Evolutionary conservation across 2,888 invertebrate species (phyloP).

Genomic region (Volucella inflata): DNA sequence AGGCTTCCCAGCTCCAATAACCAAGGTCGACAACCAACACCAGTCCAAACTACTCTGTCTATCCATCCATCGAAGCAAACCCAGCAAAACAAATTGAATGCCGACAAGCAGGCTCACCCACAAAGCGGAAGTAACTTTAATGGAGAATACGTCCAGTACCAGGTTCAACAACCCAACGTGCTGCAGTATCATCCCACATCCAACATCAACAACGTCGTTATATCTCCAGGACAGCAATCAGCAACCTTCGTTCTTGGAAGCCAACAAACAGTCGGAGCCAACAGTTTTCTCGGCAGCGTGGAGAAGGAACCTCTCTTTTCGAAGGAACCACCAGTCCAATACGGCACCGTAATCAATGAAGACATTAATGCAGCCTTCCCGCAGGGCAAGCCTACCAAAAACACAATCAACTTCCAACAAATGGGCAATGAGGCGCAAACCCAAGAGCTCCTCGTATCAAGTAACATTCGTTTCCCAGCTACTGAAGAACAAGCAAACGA

Average conservation of each 20-base stretch:
- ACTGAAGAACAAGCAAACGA: slow-evolving; percentile 79
- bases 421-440: slow-evolving; percentile 78
- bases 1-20: slow-evolving; percentile 44
- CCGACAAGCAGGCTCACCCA: slow-evolving; percentile 27
- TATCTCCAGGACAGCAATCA: slow-evolving; percentile 87
- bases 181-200: slow-evolving; percentile 83
- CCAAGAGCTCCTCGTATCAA: slow-evolving; percentile 81
- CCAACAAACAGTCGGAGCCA: slow-evolving; percentile 85
- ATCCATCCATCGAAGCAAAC: slow-evolving; percentile 59
- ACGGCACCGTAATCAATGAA: slow-evolving; percentile 82
- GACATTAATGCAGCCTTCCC: slow-evolving; percentile 79
- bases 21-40: slow-evolving; percentile 49
- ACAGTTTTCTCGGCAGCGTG: slow-evolving; percentile 84
- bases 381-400: slow-evolving; percentile 75
- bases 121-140: slow-evolving; percentile 77
- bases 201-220: slow-evolving; percentile 87
- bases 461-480: slow-evolving; percentile 82
- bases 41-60: slow-evolving; percentile 55
- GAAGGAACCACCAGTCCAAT: slow-evolving; percentile 81
- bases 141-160: slow-evolving; percentile 83
- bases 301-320: slow-evolving; percentile 85
- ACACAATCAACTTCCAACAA: slow-evolving; percentile 62
- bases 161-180: slow-evolving; percentile 83
- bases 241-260: slow-evolving; percentile 88
- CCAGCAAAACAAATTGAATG: slow-evolving; percentile 55